Conservation (phyloP, 1,140 invertebrate genomes). For the Drosophila novamexicana region DNA sequence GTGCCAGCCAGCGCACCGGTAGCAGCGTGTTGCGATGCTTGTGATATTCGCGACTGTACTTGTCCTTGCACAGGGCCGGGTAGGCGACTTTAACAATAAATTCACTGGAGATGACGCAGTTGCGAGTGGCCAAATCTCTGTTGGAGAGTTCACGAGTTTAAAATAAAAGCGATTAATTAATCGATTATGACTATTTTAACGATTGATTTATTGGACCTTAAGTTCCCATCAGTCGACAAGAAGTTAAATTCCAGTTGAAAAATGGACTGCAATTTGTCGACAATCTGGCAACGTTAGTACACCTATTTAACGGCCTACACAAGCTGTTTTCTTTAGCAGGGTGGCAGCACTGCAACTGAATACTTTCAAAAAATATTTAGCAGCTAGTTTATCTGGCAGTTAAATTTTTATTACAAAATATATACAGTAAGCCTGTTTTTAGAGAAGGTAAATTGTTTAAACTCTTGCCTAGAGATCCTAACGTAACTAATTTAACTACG, state of each 20-base stretch:
- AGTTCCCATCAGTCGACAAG: neutral
- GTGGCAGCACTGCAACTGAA: too few relatives aligned
- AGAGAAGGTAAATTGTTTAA: neutral
- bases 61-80: conserved; percentile 92
- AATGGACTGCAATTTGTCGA: too few relatives aligned
- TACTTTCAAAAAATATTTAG: too few relatives aligned
- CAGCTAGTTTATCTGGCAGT: too few relatives aligned
- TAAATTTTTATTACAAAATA: too few relatives aligned
- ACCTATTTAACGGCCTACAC: too few relatives aligned
- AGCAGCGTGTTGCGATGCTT: conserved; percentile 92
- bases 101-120: conserved; percentile 94
- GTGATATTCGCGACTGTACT: conserved; percentile 94
- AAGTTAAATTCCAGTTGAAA: neutral
- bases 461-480: too few relatives aligned
- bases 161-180: conserved; percentile 9
- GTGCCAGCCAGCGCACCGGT: conserved; percentile 94
- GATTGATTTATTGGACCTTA: neutral
- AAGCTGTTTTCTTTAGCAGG: too few relatives aligned
- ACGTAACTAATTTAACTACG: too few relatives aligned
- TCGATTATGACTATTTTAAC: conserved; percentile 3
- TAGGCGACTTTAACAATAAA: conserved; percentile 93
- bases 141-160: neutral
- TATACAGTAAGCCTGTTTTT: neutral
- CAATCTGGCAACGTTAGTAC: neutral
- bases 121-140: conserved; percentile 95